Evolutionary conservation across 2,888 invertebrate species (phyloP).

Genomic region (Protophormia terraenovae): DNA sequence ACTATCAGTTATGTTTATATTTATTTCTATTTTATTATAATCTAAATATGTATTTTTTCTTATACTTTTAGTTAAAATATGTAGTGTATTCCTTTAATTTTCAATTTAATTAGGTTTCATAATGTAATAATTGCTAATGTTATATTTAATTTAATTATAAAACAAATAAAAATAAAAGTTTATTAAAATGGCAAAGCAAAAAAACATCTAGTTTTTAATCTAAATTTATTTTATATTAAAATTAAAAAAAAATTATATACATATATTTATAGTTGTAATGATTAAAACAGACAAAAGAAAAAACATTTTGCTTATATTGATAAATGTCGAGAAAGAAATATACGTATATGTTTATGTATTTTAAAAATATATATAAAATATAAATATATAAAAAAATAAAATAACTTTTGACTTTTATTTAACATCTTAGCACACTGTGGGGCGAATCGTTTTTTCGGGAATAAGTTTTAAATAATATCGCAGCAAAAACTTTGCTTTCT

Average conservation of each 20-base stretch:
- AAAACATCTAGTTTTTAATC: slow-evolving; percentile 59
- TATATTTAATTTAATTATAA: slow-evolving; percentile 49
- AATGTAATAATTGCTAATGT: slow-evolving; percentile 55
- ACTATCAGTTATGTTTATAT: slow-evolving; percentile 69
- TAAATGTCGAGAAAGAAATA: slow-evolving; percentile 69
- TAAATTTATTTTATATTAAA: slow-evolving; percentile 64
- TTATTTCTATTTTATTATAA: slow-evolving; percentile 69
- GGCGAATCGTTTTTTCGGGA: no score
- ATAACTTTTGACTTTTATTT: no score
- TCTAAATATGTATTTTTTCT: slow-evolving; percentile 26
- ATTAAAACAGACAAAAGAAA: slow-evolving; percentile 20
- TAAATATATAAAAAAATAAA: slow-evolving; percentile 67
- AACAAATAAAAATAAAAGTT: slow-evolving; percentile 19
- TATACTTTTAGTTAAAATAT: slow-evolving; percentile 30
- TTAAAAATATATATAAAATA: slow-evolving; percentile 71
- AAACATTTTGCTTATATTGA: slow-evolving; percentile 44
- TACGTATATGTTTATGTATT: slow-evolving; percentile 70
- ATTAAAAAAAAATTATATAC: slow-evolving; percentile 36
- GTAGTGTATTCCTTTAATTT: slow-evolving; percentile 35
- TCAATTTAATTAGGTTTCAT: slow-evolving; percentile 49
- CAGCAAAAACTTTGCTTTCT: no score
- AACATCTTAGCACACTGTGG: no score
- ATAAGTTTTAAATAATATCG: no score
- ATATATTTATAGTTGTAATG: slow-evolving; percentile 57
- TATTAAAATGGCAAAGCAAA: slow-evolving; percentile 47